Percentiles rank a stretch among this genome's conserved stretches.
Evolutionary conservation across 1,140 invertebrate genomes (phyloP).

Genomic region (Brachionus rotundiformis): DNA sequence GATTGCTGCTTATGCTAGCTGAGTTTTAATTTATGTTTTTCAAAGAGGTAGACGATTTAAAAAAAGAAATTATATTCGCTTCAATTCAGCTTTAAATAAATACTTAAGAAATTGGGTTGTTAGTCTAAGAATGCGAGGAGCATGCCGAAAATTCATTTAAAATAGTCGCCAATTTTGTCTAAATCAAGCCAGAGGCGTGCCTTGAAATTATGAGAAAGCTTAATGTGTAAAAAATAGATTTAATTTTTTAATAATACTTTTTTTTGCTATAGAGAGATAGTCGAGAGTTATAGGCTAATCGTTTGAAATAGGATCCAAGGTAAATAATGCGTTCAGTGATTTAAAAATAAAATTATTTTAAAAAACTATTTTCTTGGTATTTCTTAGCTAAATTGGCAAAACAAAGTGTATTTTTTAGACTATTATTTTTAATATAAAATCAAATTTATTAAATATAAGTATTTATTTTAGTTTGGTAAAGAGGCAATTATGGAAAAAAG

Average conservation of each 20-base stretch:
- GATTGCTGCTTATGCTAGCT: background rate
- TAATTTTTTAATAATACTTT: background rate
- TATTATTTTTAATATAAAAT: background rate
- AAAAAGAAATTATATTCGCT: background rate
- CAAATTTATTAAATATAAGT: background rate
- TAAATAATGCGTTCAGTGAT: background rate
- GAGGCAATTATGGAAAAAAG: too few species aligned
- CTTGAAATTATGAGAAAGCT: slow-evolving; percentile 14
- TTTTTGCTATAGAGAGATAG: background rate
- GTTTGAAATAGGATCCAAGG: background rate
- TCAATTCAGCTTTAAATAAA: slow-evolving; percentile 1
- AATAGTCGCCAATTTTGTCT: background rate
- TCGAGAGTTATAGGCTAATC: background rate
- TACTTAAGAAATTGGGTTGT: slow-evolving; percentile 13
- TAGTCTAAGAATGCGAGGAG: background rate
- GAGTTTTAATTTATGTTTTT: slow-evolving; percentile 11
- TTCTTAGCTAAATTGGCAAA: too few species aligned
- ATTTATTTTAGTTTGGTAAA: too few species aligned
- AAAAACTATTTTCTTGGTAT: background rate
- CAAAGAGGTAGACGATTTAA: background rate
- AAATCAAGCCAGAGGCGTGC: background rate
- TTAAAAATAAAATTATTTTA: background rate
- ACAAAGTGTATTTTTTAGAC: background rate
- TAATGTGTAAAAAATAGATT: background rate
- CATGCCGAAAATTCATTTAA: background rate